Percentiles rank a stretch among this genome's conserved stretches.
Evolutionary conservation across 2,797 vertebrate genomes (phyloP).

Genomic region (Pangasius macronema): DNA sequence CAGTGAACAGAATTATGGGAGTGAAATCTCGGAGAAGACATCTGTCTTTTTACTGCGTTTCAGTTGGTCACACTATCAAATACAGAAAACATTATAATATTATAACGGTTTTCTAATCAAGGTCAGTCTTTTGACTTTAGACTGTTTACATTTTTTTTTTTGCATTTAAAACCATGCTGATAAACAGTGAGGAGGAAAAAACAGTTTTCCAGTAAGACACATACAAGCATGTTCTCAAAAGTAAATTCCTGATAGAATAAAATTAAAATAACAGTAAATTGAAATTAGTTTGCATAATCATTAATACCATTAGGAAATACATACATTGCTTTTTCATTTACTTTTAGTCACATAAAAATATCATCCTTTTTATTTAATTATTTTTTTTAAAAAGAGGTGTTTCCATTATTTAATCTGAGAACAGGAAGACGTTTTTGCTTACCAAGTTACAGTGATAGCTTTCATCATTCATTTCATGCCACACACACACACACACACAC

Average conservation of each 20-base stretch:
- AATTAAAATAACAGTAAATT: too few relatives aligned
- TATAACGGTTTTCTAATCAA: not conserved
- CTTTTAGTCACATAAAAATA: not conserved
- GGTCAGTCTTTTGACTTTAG: not conserved
- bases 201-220: not conserved
- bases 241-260: not conserved
- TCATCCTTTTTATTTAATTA: not conserved
- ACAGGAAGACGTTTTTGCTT: constrained; percentile 4
- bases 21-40: not conserved
- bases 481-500: not conserved
- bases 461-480: not conserved
- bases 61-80: not conserved
- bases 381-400: not conserved
- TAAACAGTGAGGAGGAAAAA: not conserved
- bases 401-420: not conserved
- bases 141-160: not conserved
- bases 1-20: not conserved
- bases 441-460: not conserved
- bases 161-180: not conserved
- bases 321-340: not conserved
- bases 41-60: not conserved
- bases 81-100: not conserved
- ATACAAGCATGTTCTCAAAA: not conserved
- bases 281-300: not conserved
- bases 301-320: not conserved